A percentile compares a stretch with the other conserved stretches of the same genome.
These are phyloP conservation scores for Rapana venosa DNA, from an alignment of 2,888 invertebrate genomes.

Conservation along the genomic window DNA sequence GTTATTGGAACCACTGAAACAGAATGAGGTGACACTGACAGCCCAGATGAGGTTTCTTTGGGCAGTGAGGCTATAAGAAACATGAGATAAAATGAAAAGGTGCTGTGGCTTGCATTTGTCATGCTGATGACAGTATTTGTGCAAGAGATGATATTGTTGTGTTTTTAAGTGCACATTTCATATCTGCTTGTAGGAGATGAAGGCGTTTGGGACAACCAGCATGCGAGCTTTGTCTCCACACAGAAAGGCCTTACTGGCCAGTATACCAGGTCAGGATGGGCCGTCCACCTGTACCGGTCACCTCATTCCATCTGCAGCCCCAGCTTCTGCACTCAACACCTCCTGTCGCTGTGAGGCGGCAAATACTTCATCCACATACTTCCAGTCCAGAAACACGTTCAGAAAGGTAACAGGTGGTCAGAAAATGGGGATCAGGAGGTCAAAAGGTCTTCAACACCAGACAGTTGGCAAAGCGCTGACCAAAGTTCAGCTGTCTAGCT, in stretches of 20 bases:
- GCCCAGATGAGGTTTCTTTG: no score
- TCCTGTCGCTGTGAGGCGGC: neutral
- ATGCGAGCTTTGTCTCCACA: constrained; percentile 28
- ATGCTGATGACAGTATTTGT: no score
- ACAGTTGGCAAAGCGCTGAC: constrained; percentile 11
- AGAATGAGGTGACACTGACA: no score
- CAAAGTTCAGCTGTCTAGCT: constrained; percentile 21
- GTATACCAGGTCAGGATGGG: neutral
- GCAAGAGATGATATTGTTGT: no score
- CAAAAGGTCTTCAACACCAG: neutral
- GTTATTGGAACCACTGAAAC: no score
- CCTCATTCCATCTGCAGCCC: neutral
- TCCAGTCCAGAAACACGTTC: neutral
- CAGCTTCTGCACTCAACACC: constrained; percentile 2
- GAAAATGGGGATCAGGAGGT: neutral
- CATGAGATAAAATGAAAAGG: no score
- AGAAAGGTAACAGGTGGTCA: neutral
- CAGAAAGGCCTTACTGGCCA: neutral
- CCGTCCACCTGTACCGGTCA: neutral
- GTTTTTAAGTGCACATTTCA: neutral
- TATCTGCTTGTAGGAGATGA: constrained; percentile 5
- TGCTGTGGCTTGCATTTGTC: no score
- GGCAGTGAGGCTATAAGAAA: no score
- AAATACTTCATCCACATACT: constrained; percentile 6
- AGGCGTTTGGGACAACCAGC: neutral